Conservation (phyloP, 2,888 invertebrate genomes). For the Drosophila recens region DNA sequence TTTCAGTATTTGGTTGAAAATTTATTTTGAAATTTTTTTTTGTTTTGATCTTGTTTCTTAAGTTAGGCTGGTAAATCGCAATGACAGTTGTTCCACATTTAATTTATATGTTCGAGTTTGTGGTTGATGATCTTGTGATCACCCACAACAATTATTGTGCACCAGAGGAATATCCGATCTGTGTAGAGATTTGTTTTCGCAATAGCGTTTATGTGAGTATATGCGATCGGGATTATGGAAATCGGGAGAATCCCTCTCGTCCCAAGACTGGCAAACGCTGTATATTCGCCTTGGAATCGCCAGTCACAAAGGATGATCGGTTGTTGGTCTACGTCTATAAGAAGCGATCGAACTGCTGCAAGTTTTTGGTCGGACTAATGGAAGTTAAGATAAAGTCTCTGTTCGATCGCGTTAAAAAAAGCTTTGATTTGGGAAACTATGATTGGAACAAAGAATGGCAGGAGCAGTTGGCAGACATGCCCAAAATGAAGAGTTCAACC, state of each 20-base stretch:
- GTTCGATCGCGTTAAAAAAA: constrained; percentile 79
- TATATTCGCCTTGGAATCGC: constrained; percentile 79
- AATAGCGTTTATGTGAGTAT: constrained; percentile 80
- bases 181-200: constrained; percentile 71
- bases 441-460: constrained; percentile 61
- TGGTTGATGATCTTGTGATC: constrained; percentile 58
- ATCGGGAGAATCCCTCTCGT: constrained; percentile 60
- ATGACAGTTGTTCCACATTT: constrained; percentile 20
- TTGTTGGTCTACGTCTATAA: constrained; percentile 81
- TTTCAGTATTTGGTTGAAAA: background rate
- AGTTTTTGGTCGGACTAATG: constrained; percentile 34
- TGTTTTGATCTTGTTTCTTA: background rate
- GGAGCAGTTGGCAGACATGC: constrained; percentile 51
- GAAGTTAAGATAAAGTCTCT: constrained; percentile 23
- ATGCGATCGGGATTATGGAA: constrained; percentile 82
- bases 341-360: constrained; percentile 72
- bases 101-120: constrained; percentile 84
- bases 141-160: constrained; percentile 32
- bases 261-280: constrained; percentile 81
- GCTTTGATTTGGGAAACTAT: constrained; percentile 71
- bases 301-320: constrained; percentile 76
- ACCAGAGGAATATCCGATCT: constrained; percentile 35
- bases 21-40: background rate
- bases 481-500: constrained; percentile 51
- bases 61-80: background rate